A percentile compares a stretch with the other conserved stretches of the same genome.
These are phyloP conservation scores for Agelas oroides DNA, from an alignment of 37 sponge, comb jelly and placozoan species.

Conservation along the genomic window DNA sequence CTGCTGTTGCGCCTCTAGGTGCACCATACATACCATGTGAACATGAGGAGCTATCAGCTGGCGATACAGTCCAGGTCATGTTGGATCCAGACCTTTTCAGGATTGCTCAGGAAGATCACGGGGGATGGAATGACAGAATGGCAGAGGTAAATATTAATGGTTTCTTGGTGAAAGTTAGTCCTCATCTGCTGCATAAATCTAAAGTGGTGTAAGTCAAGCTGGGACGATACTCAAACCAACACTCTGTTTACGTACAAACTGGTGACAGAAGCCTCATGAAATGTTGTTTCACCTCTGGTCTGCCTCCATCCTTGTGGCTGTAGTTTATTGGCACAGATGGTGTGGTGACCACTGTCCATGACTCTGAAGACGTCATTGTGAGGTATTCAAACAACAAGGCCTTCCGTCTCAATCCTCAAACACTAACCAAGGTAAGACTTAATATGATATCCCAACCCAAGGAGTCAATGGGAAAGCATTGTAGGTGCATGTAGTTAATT, in stretches of 20 bases:
- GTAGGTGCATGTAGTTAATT: too few relatives aligned
- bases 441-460: too few relatives aligned
- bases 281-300: too few relatives aligned
- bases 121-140: constrained; percentile 89
- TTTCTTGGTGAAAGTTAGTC: background rate
- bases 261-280: too few relatives aligned
- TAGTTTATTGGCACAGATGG: constrained; percentile 39
- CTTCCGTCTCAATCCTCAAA: background rate
- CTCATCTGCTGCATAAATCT: background rate
- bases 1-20: too few relatives aligned
- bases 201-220: background rate
- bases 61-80: constrained; percentile 75
- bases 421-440: constrained; percentile 22
- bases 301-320: background rate
- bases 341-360: constrained; percentile 7
- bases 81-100: constrained; percentile 82
- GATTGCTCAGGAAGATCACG: constrained; percentile 84
- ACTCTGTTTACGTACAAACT: background rate
- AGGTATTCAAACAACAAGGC: constrained; percentile 29
- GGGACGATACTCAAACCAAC: background rate
- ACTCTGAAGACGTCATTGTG: constrained; percentile 23
- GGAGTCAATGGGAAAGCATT: too few relatives aligned
- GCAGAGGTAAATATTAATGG: constrained; percentile 44
- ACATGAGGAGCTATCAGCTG: constrained; percentile 32
- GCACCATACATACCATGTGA: background rate